These are phyloP conservation scores for Hypanus sabinus DNA, from an alignment of 2,113 vertebrate genomes.

Conservation along the genomic window DNA sequence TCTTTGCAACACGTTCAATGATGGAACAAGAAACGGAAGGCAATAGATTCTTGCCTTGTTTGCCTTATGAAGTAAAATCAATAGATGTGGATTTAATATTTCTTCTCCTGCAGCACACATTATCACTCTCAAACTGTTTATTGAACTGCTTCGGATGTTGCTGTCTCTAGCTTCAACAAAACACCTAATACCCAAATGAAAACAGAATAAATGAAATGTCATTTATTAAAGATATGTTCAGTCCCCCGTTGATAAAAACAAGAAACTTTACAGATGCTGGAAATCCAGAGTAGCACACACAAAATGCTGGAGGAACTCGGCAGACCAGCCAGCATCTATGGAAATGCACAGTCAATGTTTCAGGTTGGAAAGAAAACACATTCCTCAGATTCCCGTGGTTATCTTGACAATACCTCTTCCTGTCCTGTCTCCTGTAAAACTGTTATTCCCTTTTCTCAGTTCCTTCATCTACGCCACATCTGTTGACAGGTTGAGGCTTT, in stretches of 20 bases:
- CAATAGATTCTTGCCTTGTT: conserved; percentile 10
- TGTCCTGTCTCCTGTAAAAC: too few species aligned
- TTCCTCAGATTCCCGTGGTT: too few species aligned
- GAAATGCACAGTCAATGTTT: too few species aligned
- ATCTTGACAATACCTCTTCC: too few species aligned
- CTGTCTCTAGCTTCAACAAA: neutral
- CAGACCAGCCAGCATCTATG: too few species aligned
- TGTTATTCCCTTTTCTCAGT: too few species aligned
- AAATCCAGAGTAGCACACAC: too few species aligned
- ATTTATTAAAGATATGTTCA: neutral
- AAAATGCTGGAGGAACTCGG: too few species aligned
- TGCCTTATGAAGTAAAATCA: neutral
- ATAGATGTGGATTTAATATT: neutral
- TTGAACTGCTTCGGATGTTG: neutral
- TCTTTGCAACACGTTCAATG: neutral
- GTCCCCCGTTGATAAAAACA: neutral
- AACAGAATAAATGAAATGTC: neutral
- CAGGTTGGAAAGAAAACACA: too few species aligned
- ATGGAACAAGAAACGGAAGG: neutral
- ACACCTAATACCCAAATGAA: neutral
- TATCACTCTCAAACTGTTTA: conserved; percentile 18
- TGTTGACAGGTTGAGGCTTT: too few species aligned
- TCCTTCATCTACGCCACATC: too few species aligned
- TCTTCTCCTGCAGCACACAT: neutral
- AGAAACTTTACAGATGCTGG: too few species aligned